These are phyloP conservation scores for Platycheirus rosarum DNA, from an alignment of 2,888 invertebrate genomes.

Conservation along the genomic window DNA sequence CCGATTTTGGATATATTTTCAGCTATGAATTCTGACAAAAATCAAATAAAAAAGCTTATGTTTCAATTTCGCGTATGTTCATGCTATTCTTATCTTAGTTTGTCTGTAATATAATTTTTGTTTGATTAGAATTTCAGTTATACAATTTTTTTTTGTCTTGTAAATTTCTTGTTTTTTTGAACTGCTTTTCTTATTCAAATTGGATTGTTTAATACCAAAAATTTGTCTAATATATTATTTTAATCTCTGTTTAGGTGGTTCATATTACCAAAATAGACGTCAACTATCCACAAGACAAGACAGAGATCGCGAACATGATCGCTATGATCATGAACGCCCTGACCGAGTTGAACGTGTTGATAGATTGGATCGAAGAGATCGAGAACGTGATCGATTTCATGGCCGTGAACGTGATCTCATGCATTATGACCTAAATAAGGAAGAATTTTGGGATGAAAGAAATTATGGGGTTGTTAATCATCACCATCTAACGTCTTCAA, in stretches of 20 bases:
- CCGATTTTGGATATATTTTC: too few relatives aligned
- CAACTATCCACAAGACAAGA: slow-evolving; percentile 80
- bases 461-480: slow-evolving; percentile 77
- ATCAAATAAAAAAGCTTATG: too few relatives aligned
- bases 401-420: slow-evolving; percentile 82
- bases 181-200: slow-evolving; percentile 64
- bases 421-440: slow-evolving; percentile 82
- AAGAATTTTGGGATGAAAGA: slow-evolving; percentile 81
- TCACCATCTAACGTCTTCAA: slow-evolving; percentile 72
- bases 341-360: slow-evolving; percentile 66
- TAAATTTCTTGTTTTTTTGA: too few relatives aligned
- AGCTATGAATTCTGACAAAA: too few relatives aligned
- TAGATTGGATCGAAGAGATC: slow-evolving; percentile 50
- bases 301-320: slow-evolving; percentile 78
- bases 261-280: slow-evolving; percentile 82
- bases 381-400: slow-evolving; percentile 80
- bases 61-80: too few relatives aligned
- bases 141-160: too few relatives aligned
- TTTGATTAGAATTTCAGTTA: too few relatives aligned
- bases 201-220: slow-evolving; percentile 23
- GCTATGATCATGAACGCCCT: slow-evolving; percentile 76
- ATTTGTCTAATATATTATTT: slow-evolving; percentile 8
- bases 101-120: too few relatives aligned
- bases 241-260: slow-evolving; percentile 78
- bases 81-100: too few relatives aligned